Evolutionary conservation across 2,113 vertebrate genomes (phyloP).

Genomic region (Microcebus griseorufus): DNA sequence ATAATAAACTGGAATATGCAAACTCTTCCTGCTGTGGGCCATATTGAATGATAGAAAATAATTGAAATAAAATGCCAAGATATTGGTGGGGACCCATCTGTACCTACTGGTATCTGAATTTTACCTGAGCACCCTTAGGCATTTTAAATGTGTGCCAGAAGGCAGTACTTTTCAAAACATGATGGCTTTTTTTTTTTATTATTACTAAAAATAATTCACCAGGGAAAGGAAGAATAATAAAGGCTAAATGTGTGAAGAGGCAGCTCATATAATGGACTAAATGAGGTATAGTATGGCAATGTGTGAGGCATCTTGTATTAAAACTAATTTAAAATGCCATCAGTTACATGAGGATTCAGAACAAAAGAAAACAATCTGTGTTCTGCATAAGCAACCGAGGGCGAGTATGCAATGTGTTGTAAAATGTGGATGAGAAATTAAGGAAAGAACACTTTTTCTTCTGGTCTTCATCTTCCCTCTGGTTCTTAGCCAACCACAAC

Average conservation of each 20-base stretch:
- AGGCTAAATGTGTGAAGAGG: neutral
- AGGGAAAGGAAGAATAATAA: neutral
- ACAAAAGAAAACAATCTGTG: constrained; percentile 31
- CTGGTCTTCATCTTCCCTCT: neutral
- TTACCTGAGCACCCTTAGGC: neutral
- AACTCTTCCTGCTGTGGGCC: neutral
- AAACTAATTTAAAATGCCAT: constrained; percentile 9
- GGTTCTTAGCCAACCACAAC: neutral
- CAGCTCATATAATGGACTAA: neutral
- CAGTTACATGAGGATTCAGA: neutral
- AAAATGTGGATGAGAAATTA: neutral
- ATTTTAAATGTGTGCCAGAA: neutral
- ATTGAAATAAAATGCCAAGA: neutral
- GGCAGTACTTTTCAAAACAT: neutral
- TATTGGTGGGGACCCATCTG: neutral
- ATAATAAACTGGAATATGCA: neutral
- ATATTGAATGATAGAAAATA: neutral
- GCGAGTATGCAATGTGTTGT: neutral
- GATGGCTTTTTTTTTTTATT: neutral
- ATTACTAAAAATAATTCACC: neutral
- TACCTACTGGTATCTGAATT: neutral
- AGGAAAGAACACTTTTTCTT: neutral
- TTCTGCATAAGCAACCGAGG: neutral
- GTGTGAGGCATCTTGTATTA: neutral
- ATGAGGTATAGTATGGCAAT: neutral